These are phyloP conservation scores for Burhinus oedicnemus DNA, from an alignment of 2,113 vertebrate genomes.

Conservation along the genomic window DNA sequence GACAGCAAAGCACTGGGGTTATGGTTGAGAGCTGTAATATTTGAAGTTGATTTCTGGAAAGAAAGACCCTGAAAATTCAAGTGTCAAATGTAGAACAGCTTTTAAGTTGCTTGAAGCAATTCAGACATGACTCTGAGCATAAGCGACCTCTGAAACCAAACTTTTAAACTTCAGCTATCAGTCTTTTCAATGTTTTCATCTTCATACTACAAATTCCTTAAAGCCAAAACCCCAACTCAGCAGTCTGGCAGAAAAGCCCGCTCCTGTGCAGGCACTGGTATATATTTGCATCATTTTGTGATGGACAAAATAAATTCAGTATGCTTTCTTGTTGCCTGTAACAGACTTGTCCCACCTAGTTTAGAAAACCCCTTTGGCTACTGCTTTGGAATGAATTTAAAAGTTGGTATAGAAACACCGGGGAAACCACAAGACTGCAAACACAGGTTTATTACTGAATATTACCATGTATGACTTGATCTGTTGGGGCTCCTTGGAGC, in stretches of 20 bases:
- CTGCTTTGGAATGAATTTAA: background rate
- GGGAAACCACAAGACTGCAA: background rate
- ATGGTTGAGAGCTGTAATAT: background rate
- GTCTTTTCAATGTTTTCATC: background rate
- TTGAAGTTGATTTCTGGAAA: background rate
- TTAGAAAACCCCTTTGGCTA: background rate
- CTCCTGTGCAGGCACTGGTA: background rate
- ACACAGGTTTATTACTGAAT: background rate
- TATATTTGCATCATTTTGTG: background rate
- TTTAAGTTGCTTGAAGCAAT: background rate
- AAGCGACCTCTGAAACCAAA: background rate
- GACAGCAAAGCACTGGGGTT: background rate
- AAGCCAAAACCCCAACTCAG: background rate
- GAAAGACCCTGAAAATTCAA: rapidly evolving
- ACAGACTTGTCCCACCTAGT: too few species aligned
- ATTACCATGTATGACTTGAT: background rate
- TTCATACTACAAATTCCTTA: background rate
- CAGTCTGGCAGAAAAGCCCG: background rate
- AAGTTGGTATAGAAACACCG: background rate
- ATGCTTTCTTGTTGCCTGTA: background rate
- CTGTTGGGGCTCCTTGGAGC: background rate
- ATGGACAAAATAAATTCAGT: background rate
- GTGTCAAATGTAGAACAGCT: background rate
- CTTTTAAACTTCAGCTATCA: background rate
- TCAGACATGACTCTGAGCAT: background rate